A percentile compares a stretch with the other conserved stretches of the same genome.
Conservation (phyloP, 2,888 invertebrate species). For the Hydrotaea cyrtoneurina region DNA sequence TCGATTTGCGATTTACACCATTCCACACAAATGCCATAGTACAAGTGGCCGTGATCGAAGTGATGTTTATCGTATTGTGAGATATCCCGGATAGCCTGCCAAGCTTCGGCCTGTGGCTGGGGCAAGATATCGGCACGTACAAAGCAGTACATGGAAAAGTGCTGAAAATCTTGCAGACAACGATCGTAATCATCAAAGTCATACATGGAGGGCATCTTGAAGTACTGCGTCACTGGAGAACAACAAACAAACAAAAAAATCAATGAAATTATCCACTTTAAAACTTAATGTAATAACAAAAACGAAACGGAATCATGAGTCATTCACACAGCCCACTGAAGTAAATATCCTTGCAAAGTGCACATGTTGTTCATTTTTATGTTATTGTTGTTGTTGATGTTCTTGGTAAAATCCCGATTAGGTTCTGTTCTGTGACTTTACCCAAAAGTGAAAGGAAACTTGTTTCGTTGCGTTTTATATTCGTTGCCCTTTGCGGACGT, state of each 20-base stretch:
- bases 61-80: slow-evolving; percentile 76
- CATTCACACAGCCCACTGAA: background rate
- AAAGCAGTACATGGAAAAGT: slow-evolving; percentile 75
- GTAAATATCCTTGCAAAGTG: slow-evolving; percentile 58
- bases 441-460: slow-evolving; percentile 66
- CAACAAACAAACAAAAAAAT: background rate
- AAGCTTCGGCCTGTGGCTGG: slow-evolving; percentile 70
- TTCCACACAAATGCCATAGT: slow-evolving; percentile 75
- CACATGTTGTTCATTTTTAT: background rate
- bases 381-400: slow-evolving; percentile 27
- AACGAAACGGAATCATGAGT: background rate
- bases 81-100: slow-evolving; percentile 74
- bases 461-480: slow-evolving; percentile 41
- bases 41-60: slow-evolving; percentile 76
- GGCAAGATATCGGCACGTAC: slow-evolving; percentile 76
- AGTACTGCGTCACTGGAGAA: slow-evolving; percentile 77
- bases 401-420: slow-evolving; percentile 38
- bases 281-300: background rate
- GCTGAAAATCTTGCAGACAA: slow-evolving; percentile 75
- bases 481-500: background rate
- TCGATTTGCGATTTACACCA: slow-evolving; percentile 70
- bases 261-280: no score
- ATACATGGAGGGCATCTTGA: slow-evolving; percentile 78
- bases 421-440: slow-evolving; percentile 18
- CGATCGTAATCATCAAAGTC: slow-evolving; percentile 78